Evolutionary conservation across 1,140 invertebrate species (phyloP).

Genomic region (Anadara kagoshimensis): DNA sequence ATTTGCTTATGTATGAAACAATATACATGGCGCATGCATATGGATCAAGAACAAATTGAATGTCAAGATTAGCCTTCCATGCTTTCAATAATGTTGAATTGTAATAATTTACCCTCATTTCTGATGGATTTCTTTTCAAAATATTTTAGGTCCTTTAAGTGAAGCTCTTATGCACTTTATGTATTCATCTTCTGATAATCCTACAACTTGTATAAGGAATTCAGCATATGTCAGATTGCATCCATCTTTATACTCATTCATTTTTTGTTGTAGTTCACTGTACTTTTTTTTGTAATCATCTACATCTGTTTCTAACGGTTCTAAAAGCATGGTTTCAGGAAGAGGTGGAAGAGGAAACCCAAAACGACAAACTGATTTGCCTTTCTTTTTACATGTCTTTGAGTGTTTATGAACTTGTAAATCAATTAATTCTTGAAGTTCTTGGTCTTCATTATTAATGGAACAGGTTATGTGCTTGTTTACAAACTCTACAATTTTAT

Average conservation of each 20-base stretch:
- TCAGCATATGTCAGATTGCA: conserved; percentile 22
- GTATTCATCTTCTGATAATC: conserved; percentile 28
- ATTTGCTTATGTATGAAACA: conserved; percentile 46
- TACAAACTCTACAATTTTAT: conserved; percentile 9
- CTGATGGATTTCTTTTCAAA: conserved; percentile 27
- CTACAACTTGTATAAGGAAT: conserved; percentile 12
- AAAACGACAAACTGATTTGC: conserved; percentile 42
- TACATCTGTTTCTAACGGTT: conserved; percentile 36
- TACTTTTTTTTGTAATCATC: conserved; percentile 21
- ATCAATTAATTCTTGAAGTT: conserved; percentile 17
- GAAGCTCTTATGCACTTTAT: conserved; percentile 36
- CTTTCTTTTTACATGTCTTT: conserved; percentile 42
- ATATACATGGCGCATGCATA: conserved; percentile 47
- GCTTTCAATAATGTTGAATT: conserved; percentile 11
- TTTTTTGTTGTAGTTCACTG: conserved; percentile 17
- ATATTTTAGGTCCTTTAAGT: conserved; percentile 29
- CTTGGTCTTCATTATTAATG: conserved; percentile 9
- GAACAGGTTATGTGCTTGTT: conserved; percentile 15
- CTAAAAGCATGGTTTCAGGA: conserved; percentile 34
- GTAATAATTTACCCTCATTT: conserved; percentile 27
- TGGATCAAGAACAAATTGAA: conserved; percentile 46
- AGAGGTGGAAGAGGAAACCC: conserved; percentile 46
- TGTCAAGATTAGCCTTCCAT: conserved; percentile 35
- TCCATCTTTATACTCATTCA: conserved; percentile 24
- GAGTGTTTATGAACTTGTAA: conserved; percentile 52